Conservation (phyloP, 2,797 vertebrate species). For the Calcarius lapponicus region DNA sequence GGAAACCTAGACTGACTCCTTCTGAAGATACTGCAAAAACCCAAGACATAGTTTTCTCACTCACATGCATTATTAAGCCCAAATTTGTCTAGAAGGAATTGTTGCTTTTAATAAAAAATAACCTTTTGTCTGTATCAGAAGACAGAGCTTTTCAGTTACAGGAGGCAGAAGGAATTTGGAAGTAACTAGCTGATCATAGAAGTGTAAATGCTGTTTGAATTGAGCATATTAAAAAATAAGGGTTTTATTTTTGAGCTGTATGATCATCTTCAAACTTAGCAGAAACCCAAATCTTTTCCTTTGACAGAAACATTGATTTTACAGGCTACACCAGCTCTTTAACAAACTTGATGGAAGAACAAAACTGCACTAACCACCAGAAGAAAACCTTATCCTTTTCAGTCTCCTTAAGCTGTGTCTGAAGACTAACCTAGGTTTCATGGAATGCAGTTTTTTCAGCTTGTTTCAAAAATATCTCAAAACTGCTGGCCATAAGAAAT, state of each 20-base stretch:
- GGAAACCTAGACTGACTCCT: not conserved
- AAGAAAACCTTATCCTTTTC: not conserved
- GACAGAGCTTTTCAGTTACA: not conserved
- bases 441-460: not conserved
- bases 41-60: not conserved
- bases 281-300: not conserved
- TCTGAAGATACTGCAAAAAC: not conserved
- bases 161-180: not conserved
- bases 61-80: not conserved
- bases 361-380: not conserved
- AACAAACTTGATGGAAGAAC: not conserved
- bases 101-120: not conserved
- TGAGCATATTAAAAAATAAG: not conserved
- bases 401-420: not conserved
- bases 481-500: not conserved
- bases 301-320: not conserved
- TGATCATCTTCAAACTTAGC: not conserved
- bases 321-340: not conserved
- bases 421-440: not conserved
- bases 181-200: not conserved
- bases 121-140: not conserved
- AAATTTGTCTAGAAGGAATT: not conserved
- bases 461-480: not conserved
- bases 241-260: not conserved
- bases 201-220: not conserved